Percentiles rank a stretch among this genome's conserved stretches.
Conservation (phyloP, 2,888 invertebrate genomes). For the Cataglyphis rosenhaueri region DNA sequence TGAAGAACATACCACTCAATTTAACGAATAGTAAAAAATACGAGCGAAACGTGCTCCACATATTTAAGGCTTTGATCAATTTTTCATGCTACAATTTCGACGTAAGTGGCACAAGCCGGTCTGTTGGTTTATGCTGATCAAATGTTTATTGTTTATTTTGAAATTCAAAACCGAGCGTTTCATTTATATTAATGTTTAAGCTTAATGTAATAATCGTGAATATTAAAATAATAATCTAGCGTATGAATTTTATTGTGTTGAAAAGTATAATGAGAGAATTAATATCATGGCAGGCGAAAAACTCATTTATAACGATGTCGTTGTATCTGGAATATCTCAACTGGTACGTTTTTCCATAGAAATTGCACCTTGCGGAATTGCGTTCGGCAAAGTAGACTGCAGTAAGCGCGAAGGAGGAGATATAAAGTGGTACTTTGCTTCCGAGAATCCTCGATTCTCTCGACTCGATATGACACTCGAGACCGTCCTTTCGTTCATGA, state of each 20-base stretch:
- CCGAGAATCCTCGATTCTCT: conserved; percentile 77
- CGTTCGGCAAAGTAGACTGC: conserved; percentile 67
- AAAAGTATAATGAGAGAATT: conserved; percentile 52
- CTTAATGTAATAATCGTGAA: neutral
- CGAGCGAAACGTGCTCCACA: conserved; percentile 32
- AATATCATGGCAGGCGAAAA: conserved; percentile 54
- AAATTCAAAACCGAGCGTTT: neutral
- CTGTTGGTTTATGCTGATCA: neutral
- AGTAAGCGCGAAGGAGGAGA: conserved; percentile 66
- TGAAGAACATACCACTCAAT: conserved; percentile 39
- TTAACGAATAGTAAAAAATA: conserved; percentile 30
- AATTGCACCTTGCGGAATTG: conserved; percentile 71
- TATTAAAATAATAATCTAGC: neutral
- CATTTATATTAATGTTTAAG: conserved; percentile 24
- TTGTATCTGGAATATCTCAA: conserved; percentile 61
- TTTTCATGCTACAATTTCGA: conserved; percentile 42
- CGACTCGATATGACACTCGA: conserved; percentile 77
- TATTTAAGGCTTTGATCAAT: conserved; percentile 36
- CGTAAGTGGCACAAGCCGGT: neutral
- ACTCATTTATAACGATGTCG: conserved; percentile 59
- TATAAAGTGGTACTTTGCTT: conserved; percentile 77
- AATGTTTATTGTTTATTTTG: conserved; percentile 5
- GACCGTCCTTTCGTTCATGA: conserved; percentile 72
- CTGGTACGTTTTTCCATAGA: conserved; percentile 66
- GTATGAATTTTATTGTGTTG: neutral